Evolutionary conservation across 92 coral and sea anemone genomes (phyloP), one percentile per base, ranked within the genome.

Genomic region (Epizoanthus scotinus): DNA sequence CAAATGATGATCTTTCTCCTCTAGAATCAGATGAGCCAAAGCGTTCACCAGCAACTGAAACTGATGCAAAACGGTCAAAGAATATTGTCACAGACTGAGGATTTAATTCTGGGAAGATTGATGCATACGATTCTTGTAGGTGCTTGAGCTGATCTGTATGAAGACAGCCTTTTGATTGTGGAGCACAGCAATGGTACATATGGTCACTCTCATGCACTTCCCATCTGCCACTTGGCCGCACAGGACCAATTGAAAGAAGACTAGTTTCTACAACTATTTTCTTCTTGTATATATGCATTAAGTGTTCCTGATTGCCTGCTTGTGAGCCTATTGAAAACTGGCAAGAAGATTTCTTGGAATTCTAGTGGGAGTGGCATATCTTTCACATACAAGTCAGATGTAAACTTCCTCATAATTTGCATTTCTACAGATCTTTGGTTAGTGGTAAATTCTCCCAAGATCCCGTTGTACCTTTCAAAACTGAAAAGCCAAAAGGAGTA

Each of bases 401-500:
- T 7, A 71, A 85, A 89, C 73, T 80, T 86, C 19, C 86, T 27
- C 92, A 85, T 89, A 0, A 89, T 2, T 20, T 85, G 92, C 0
- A 89, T 77, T 53, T 88, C 91, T 12, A 88, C 84, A 38, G 91
- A 22, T 68, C 73, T 73, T 21, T 88, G 85, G 31, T 90, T 90
- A 1, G 87, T 86, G 15, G 34, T 67, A 71, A 63, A 86, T 5
- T 84, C 79, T 65, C 91, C 93, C 20, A 91, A 21, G 44, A 89
- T 86, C 0, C 95, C 91, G 84, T 87, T 90, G 27, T 75, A 90
- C 26, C 93, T 28, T 50, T 90, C 94, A 82, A 87, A 90, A 55
- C 91, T 87, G 29, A 90, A 91, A 19, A 88, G 47, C 96, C 89
- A 91, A 57, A 89, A 91, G 13, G 91, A 77, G 55, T 91, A 89